phyloP scores from a whole-genome alignment of 1,140 invertebrate genomes.

The Cylas formicarius region DNA sequence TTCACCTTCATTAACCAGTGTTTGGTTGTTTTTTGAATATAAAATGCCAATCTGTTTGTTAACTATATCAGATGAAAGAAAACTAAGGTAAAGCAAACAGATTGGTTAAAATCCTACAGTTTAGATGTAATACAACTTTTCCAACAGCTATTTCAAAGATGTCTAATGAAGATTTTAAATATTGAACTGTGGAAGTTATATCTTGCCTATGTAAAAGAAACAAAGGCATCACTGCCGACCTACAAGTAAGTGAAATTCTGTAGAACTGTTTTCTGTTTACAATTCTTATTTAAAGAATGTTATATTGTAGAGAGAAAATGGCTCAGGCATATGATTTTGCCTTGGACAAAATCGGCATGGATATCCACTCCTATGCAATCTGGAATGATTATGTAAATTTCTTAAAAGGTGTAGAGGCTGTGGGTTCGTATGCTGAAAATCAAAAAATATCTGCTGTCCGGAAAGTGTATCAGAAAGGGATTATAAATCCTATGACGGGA shows the following conservation, averaged over 20 bases:
- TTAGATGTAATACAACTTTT: conserved; percentile 19
- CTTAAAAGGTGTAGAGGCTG: conserved; percentile 93
- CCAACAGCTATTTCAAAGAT: conserved; percentile 88
- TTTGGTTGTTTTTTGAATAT: conserved; percentile 9
- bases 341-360: conserved; percentile 97
- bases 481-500: conserved; percentile 95
- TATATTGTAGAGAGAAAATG: conserved; percentile 87
- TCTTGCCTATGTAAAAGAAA: conserved; percentile 96
- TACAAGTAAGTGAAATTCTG: conserved; percentile 74
- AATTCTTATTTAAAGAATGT: background rate
- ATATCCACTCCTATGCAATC: conserved; percentile 90
- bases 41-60: background rate
- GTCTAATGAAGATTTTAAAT: conserved; percentile 96
- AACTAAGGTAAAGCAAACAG: too few relatives aligned
- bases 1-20: conserved; percentile 29
- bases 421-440: conserved; percentile 98
- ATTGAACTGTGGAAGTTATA: conserved; percentile 99
- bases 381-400: conserved; percentile 98
- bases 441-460: conserved; percentile 97
- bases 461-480: conserved; percentile 91
- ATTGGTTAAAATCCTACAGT: background rate
- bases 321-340: conserved; percentile 99
- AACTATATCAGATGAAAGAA: background rate
- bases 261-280: background rate
- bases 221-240: conserved; percentile 84